phyloP scores from a whole-genome alignment of 2,113 vertebrate genomes.

The Solea senegalensis region DNA sequence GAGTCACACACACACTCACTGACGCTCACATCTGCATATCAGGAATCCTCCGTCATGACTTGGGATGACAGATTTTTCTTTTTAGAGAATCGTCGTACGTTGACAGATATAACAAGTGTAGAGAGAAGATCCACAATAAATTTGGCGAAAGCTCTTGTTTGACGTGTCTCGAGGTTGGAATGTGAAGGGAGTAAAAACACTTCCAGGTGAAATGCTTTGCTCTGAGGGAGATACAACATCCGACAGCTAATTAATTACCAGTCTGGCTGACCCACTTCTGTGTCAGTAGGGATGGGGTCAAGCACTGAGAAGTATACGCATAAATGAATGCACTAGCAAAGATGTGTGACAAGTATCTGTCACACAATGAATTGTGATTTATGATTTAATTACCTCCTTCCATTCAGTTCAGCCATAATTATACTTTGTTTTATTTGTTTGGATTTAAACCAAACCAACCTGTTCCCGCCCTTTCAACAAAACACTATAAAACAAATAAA shows the following conservation, averaged over 20 bases:
- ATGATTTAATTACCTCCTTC: no score
- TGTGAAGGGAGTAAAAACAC: neutral
- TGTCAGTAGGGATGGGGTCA: slow-evolving; percentile 6
- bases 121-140: neutral
- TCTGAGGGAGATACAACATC: slow-evolving; percentile 15
- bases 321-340: neutral
- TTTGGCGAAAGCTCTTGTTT: slow-evolving; percentile 3
- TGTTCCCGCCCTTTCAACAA: no score
- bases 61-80: neutral
- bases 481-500: no score
- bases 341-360: neutral
- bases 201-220: neutral
- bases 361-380: no score
- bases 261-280: slow-evolving; percentile 15
- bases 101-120: neutral
- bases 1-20: slow-evolving; percentile 16
- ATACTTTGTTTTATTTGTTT: neutral
- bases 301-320: slow-evolving; percentile 5
- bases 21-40: neutral
- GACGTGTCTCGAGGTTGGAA: slow-evolving; percentile 15
- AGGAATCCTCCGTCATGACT: neutral
- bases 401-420: no score
- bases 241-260: neutral
- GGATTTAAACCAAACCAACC: neutral
- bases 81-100: no score